Evolutionary conservation across 2,113 vertebrate species (phyloP), one percentile per base, ranked within the genome.

Genomic region (Grammomys dolichurus): DNA sequence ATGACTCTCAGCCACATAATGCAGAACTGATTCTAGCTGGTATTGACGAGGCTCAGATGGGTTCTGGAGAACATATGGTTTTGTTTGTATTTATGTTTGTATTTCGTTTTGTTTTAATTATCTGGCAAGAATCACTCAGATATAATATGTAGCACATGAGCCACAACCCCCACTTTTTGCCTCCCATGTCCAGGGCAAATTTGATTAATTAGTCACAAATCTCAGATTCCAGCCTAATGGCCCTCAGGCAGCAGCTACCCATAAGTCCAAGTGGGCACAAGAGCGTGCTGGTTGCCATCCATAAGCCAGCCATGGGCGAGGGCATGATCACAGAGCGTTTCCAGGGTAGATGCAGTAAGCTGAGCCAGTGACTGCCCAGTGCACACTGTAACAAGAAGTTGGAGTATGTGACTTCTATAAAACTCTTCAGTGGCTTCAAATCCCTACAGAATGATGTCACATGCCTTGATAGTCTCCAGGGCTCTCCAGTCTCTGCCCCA

Each of bases 1-100:
- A 7, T 31, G 70, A 93, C 84, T 86, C 82, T 20, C 16, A 10
- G 72, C 43, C 51, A 8, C 65, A 51, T 43, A 26, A 85, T 24
- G 70, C 78, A 56, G 89, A 92, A 67, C 33, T 73, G 54, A 92
- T 87, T 84, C 94, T 89, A 69, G 33, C 90, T 72, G 22, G 58
- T 81, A 69, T 33, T 70, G 67, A 89, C 48, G 28, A 86, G n/a
- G 40, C 76, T 80, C 58, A 92, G 31, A 76, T n/a, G 91, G 69
- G 75, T 82, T 73, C 94, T 90, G 73, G 72, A 87, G 78, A 94
- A 96, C 96, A 95, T 89, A 54, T 97, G 88, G n/a, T 92, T 95
- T 96, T 92, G 92, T 89, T 96, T 95, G 86, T 81, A 9, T 88
- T 95, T 87, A 48, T 92, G 95, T 89, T 96, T 95, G 75, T 75